phyloP scores from a whole-genome alignment of 2,113 vertebrate genomes.

The Forbesichthys agassizii region DNA sequence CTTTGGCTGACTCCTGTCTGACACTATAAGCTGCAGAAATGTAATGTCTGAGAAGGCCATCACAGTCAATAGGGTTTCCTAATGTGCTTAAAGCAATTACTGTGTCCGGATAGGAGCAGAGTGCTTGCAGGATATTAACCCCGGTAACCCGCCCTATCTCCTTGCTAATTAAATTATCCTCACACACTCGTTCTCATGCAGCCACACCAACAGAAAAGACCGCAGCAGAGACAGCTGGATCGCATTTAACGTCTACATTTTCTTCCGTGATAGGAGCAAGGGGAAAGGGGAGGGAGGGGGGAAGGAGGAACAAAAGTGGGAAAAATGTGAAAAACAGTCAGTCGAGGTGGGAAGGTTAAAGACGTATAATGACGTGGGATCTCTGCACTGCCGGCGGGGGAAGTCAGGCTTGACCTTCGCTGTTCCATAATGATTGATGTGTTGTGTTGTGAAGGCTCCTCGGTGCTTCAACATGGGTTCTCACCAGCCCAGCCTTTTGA shows the following conservation, averaged over 20 bases:
- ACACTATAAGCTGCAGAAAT: slow-evolving; percentile 69
- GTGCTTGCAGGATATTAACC: slow-evolving; percentile 77
- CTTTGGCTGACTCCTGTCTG: slow-evolving; percentile 62
- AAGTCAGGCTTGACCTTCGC: slow-evolving; percentile 26
- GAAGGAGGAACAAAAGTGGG: not conserved
- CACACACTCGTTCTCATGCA: slow-evolving; percentile 58
- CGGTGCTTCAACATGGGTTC: not conserved
- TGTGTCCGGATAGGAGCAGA: slow-evolving; percentile 69
- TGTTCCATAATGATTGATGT: slow-evolving; percentile 31
- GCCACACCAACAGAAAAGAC: not conserved
- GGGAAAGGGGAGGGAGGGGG: not conserved
- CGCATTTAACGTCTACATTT: not conserved
- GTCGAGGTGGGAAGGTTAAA: slow-evolving; percentile 3
- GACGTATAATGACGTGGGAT: slow-evolving; percentile 13
- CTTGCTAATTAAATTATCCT: slow-evolving; percentile 74
- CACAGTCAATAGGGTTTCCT: slow-evolving; percentile 73
- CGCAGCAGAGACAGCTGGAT: slow-evolving; percentile 4
- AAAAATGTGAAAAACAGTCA: too few species aligned
- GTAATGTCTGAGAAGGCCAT: slow-evolving; percentile 76
- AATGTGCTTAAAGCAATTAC: slow-evolving; percentile 79
- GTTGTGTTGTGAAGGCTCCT: slow-evolving; percentile 20
- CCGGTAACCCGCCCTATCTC: slow-evolving; percentile 71
- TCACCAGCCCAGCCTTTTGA: not conserved
- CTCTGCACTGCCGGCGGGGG: not conserved
- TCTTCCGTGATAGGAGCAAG: not conserved